A percentile compares a stretch with the other conserved stretches of the same genome.
phyloP scores from a whole-genome alignment of 2,797 vertebrate species.

The Atherinosoma microstoma region DNA sequence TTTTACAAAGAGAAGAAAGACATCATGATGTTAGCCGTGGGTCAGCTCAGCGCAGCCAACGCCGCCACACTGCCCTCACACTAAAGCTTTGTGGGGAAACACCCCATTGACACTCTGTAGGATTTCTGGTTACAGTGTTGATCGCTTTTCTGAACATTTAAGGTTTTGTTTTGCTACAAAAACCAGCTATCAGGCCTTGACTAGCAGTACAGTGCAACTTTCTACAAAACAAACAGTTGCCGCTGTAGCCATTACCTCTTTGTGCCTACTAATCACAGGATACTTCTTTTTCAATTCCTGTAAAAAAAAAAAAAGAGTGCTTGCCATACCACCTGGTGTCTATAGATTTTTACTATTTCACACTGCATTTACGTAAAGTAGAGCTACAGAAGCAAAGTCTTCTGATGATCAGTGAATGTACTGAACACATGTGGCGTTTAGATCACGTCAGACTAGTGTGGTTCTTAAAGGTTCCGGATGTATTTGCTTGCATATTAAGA shows the following conservation, averaged over 20 bases:
- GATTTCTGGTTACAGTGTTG: slow-evolving; percentile 63
- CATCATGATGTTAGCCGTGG: slow-evolving; percentile 87
- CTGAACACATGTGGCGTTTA: slow-evolving; percentile 28
- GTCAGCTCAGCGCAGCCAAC: slow-evolving; percentile 87
- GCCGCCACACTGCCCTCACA: slow-evolving; percentile 84
- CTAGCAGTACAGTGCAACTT: slow-evolving; percentile 47
- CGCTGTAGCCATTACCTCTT: slow-evolving; percentile 62
- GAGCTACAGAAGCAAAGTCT: slow-evolving; percentile 42
- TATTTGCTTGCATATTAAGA: slow-evolving; percentile 22
- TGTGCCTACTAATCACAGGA: slow-evolving; percentile 72
- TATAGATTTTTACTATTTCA: slow-evolving; percentile 34
- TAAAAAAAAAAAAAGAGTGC: slow-evolving; percentile 26
- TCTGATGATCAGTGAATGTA: slow-evolving; percentile 69
- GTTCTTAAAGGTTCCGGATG: slow-evolving; percentile 17
- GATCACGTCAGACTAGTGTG: slow-evolving; percentile 3
- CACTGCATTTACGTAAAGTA: slow-evolving; percentile 16
- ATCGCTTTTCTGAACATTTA: slow-evolving; percentile 33
- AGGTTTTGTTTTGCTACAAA: slow-evolving; percentile 28
- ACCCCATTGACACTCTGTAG: slow-evolving; percentile 29
- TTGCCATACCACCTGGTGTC: slow-evolving; percentile 41
- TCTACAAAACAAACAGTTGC: slow-evolving; percentile 46
- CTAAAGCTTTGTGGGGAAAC: slow-evolving; percentile 52
- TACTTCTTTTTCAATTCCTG: slow-evolving; percentile 38
- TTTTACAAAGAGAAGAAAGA: slow-evolving; percentile 93
- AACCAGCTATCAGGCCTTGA: slow-evolving; percentile 63